Evolutionary conservation across 2,113 vertebrate genomes (phyloP).

Genomic region (human (Homo sapiens)): GRCh38 chrX:155753001-155753500

Average conservation of each 20-base stretch:
- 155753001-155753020: neutral
- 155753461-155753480: neutral
- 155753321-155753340: neutral
- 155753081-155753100: neutral
- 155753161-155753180: neutral
- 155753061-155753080: neutral
- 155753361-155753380: constrained; percentile 20
- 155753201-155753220: neutral
- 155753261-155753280: neutral
- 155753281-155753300: constrained; percentile 7
- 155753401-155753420: neutral
- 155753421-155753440: neutral
- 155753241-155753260: neutral
- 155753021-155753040: neutral
- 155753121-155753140: neutral
- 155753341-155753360: neutral
- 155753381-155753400: neutral
- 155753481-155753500: neutral
- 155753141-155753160: neutral
- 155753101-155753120: neutral
- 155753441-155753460: neutral
- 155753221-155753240: neutral
- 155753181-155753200: neutral
- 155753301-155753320: neutral
- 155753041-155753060: neutral